Evolutionary conservation across 2,888 invertebrate genomes (phyloP).

Genomic region (Tromatobia lineatoria): DNA sequence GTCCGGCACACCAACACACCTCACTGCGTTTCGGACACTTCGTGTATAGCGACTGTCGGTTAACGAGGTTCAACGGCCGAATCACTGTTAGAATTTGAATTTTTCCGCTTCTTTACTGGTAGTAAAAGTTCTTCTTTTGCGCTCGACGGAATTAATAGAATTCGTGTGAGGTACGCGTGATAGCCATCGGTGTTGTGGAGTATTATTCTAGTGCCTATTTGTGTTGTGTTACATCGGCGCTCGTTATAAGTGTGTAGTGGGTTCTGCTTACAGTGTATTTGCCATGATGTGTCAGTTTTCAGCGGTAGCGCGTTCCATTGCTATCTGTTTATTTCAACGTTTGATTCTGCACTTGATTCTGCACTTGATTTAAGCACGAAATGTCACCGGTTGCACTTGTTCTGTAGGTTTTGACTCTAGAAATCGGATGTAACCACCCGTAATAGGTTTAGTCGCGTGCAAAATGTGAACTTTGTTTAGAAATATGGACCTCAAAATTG

Average conservation of each 20-base stretch:
- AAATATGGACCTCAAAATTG: background rate
- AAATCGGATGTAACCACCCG: background rate
- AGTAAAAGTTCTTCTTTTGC: background rate
- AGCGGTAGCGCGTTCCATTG: background rate
- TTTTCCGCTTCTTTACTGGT: background rate
- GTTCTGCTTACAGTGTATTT: background rate
- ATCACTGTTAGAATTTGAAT: background rate
- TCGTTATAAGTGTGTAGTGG: background rate
- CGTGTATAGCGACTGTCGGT: background rate
- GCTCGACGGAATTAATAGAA: background rate
- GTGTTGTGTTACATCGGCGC: background rate
- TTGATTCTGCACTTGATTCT: background rate
- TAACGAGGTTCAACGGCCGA: background rate
- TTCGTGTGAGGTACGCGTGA: background rate
- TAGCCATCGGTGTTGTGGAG: conserved; percentile 1
- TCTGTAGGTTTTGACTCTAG: background rate
- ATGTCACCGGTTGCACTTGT: background rate
- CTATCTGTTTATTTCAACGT: background rate
- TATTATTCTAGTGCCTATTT: background rate
- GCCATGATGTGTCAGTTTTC: background rate
- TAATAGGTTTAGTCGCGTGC: background rate
- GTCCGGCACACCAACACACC: background rate
- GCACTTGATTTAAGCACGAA: background rate
- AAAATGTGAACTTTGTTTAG: background rate
- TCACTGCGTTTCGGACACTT: background rate